Evolutionary conservation across 2,113 vertebrate genomes (phyloP), one percentile per base, ranked within the genome.

Genomic region (Corythornis cristatus): DNA sequence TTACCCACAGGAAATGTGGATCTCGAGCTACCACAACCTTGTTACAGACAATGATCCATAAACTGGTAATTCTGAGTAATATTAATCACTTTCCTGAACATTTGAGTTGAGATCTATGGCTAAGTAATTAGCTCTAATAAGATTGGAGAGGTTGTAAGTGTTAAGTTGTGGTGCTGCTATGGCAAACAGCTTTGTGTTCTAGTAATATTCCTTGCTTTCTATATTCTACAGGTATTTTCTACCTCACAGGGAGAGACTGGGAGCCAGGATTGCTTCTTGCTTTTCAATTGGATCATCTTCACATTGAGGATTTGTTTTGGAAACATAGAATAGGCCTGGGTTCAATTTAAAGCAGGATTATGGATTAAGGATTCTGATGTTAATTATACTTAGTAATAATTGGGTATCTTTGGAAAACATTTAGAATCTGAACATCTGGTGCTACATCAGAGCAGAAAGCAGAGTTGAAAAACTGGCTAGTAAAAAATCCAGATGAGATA

Each of bases 11-110:
- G 96, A 96, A 96, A 91, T 10, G 42, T 42, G 68, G 61, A 77
- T 61, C 78, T 92, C 4, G 51, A 77, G 22, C 56, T 31, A 22
- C 65, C 35, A 81, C 82, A 67, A 71, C 57, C 60, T 42, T 64
- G 42, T 75, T 91, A 33, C 82, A 88, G 68, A 89, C 82, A 94
- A 64, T 91, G 81, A 91, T 60, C 89, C 91, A 85, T 31, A 31
- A 83, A 70, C 29, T 54, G 21, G 60, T 43, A 77, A 16, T 77
- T 93, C 85, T 94, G 83, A 86, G 61, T 67, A 93, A 86, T 42
- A 80, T 50, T 77, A 72, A 77, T 80, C 51, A 80, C 43, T 76
- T 92, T 46, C 60, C 75, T 77, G 83, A 81, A 48, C 25, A 45
- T 40, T 62, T 67, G 43, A 65, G 26, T 53, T 84, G 73, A 66